Evolutionary conservation across 2,113 vertebrate genomes (phyloP).

Genomic region (Notiomystis cincta): DNA sequence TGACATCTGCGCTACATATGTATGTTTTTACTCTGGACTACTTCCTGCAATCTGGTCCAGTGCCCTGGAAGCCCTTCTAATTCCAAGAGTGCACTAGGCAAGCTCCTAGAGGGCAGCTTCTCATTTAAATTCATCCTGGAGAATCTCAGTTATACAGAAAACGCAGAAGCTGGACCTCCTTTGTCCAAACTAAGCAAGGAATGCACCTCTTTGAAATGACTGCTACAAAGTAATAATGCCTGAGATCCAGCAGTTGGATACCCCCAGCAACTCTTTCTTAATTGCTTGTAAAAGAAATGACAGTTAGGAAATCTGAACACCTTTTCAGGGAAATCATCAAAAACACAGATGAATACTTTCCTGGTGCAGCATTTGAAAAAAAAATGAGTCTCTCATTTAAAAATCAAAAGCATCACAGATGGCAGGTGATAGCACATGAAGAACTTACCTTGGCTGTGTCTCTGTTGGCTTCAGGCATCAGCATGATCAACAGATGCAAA

Average conservation of each 20-base stretch:
- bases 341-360: neutral
- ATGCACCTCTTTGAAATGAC: neutral
- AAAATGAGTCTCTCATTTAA: neutral
- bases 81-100: neutral
- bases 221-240: neutral
- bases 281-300: neutral
- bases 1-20: neutral
- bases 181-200: neutral
- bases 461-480: slow-evolving; percentile 89
- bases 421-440: neutral
- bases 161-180: neutral
- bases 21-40: neutral
- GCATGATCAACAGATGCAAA: slow-evolving; percentile 88
- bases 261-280: neutral
- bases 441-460: slow-evolving; percentile 85
- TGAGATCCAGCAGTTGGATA: neutral
- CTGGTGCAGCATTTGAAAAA: neutral
- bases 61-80: neutral
- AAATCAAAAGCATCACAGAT: neutral
- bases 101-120: neutral
- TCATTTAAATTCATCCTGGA: neutral
- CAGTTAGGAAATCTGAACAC: neutral
- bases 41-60: neutral
- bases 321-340: neutral
- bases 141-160: neutral